Evolutionary conservation across 2,888 invertebrate genomes (phyloP), one percentile per base, ranked within the genome.

Genomic region (Lampropteryx suffumata): DNA sequence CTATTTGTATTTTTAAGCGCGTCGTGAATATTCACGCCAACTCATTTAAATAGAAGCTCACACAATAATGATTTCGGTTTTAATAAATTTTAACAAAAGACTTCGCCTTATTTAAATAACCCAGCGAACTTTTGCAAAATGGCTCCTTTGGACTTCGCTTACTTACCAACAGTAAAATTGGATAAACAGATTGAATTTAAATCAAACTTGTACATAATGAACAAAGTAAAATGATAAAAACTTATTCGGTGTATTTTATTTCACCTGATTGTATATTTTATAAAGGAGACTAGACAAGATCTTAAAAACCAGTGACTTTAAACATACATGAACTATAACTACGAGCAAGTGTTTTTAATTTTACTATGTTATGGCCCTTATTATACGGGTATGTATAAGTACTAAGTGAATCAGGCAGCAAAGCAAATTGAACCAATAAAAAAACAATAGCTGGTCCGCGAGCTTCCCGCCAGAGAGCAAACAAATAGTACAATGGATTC

Each of bases 361-460:
- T n/a, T n/a, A n/a, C n/a, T n/a, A n/a, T n/a, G n/a, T n/a, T n/a
- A n/a, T n/a, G n/a, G n/a, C n/a, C n/a, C n/a, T n/a, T n/a, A n/a
- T n/a, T n/a, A n/a, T n/a, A n/a, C n/a, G n/a, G n/a, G n/a, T n/a
- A n/a, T n/a, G 17, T 3, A 2, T 17, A 17, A 17, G 17, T 17
- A 17, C 17, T 59, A 65, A 65, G 61, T 48, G 41, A 58, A 51
- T 59, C 55, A 54, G 57, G 54, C 48, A 66, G 57, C 59, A 63
- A 59, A 59, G 57, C 59, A 65, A 69, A 67, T 68, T 62, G 65
- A 47, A 47, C 54, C 55, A 59, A 67, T 69, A 68, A 69, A 71
- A 59, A 71, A 68, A 67, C 62, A 70, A 68, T 59, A 55, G 66
- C 36, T 47, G 40, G 63, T 59, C 52, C 2, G 17, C 17, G 3